Conservation (phyloP, 2,113 vertebrate genomes). For the Melanotaenia duboulayi region DNA sequence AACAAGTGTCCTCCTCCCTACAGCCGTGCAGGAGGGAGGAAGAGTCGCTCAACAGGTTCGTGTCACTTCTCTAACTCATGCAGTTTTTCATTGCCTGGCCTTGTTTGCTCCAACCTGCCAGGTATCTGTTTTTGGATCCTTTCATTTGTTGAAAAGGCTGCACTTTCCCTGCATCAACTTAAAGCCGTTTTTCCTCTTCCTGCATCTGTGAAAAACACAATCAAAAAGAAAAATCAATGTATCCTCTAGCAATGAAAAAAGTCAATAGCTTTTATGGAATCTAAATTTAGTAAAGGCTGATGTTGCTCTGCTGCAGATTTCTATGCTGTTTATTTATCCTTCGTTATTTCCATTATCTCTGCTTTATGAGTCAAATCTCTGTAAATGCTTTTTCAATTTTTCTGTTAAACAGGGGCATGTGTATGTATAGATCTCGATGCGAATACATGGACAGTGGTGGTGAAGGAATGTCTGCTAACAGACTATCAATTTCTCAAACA, state of each 20-base stretch:
- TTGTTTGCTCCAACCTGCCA: conserved; percentile 55
- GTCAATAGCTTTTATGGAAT: conserved; percentile 71
- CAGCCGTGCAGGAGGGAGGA: conserved; percentile 79
- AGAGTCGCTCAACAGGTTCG: conserved; percentile 87
- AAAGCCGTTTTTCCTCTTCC: conserved; percentile 60
- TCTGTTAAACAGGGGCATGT: conserved; percentile 4
- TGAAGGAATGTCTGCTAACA: conserved; percentile 13
- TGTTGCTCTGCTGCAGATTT: conserved; percentile 37
- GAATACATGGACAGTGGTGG: conserved; percentile 6
- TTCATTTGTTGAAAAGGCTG: conserved; percentile 46
- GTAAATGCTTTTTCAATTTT: conserved; percentile 13
- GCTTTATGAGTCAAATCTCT: conserved; percentile 45
- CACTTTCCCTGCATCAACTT: conserved; percentile 37
- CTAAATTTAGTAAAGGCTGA: conserved; percentile 66
- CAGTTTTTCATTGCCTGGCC: conserved; percentile 42
- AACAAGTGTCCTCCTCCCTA: conserved; percentile 84
- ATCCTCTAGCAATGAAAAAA: conserved; percentile 76
- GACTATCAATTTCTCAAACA: conserved; percentile 41
- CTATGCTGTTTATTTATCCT: conserved; percentile 47
- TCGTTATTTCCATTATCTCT: conserved; percentile 49
- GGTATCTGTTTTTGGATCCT: conserved; percentile 61
- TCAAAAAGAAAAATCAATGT: conserved; percentile 75
- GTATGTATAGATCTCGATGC: conserved; percentile 8
- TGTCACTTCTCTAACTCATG: conserved; percentile 44
- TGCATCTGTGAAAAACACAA: conserved; percentile 68